Evolutionary conservation across 2,888 invertebrate species (phyloP), one percentile per base, ranked within the genome.

Genomic region (Callosobruchus maculatus): DNA sequence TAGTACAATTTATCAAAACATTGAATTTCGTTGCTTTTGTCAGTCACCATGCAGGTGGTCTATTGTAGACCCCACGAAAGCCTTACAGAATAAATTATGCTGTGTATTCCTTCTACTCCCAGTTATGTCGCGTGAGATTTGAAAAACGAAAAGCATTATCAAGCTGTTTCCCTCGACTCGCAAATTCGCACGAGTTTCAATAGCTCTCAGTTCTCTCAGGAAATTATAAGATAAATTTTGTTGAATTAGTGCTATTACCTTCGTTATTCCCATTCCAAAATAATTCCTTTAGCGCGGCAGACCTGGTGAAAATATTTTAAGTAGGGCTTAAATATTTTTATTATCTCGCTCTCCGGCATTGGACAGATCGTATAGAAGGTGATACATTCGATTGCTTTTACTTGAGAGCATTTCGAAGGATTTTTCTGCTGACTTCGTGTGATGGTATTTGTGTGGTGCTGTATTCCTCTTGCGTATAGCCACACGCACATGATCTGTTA

Each of bases 131-230:
- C 49, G 49, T 49, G 49, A 13, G 49, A 49, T 13, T n/a, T n/a
- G 18, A 13, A 49, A 18, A 26, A 26, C 26, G 3, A 26, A 26
- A 26, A 26, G 26, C 26, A 26, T 26, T 49, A 49, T 49, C 49
- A 49, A 49, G 49, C 49, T 49, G 49, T 49, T 13, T 49, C 49
- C 7, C 9, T 49, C 49, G 18, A 7, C 18, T 7, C 49, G 13
- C 13, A 20, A 72, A 72, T 75, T 75, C 74, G 74, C 74, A 75
- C 73, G 75, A 71, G 72, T 73, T 75, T 75, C 73, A 75, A 75
- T 72, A 71, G 66, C 31, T 66, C n/a, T 20, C n/a, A 70, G 71
- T 67, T 72, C 72, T 68, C 74, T 67, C 70, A 74, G 70, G 26
- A 70, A 71, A 72, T 72, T 72, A 68, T 70, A 74, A 72, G 66